Conservation (phyloP, 2,113 vertebrate genomes). For the Solea solea region DNA sequence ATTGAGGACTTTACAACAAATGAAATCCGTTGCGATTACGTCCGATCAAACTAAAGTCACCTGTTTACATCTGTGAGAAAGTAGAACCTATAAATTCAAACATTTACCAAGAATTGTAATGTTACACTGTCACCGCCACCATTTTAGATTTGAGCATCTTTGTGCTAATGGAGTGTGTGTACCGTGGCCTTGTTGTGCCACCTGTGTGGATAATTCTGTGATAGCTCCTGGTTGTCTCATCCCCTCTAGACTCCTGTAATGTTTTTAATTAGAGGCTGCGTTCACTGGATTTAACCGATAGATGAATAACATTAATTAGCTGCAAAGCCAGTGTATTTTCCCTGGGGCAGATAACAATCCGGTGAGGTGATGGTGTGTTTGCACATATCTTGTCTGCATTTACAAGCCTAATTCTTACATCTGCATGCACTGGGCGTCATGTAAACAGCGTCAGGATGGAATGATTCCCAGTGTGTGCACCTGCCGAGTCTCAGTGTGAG, state of each 20-base stretch:
- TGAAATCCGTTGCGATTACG: too few species aligned
- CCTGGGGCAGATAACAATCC: constrained; percentile 54
- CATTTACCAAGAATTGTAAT: too few species aligned
- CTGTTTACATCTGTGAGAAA: too few species aligned
- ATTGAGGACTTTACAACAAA: too few species aligned
- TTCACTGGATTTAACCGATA: constrained; percentile 65
- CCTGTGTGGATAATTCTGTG: too few species aligned
- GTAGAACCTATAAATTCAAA: too few species aligned
- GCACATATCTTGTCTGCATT: constrained; percentile 42
- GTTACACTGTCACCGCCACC: too few species aligned
- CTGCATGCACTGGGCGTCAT: constrained; percentile 36
- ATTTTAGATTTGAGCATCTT: too few species aligned
- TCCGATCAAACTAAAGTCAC: too few species aligned
- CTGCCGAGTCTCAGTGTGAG: constrained; percentile 23
- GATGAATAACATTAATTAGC: constrained; percentile 74
- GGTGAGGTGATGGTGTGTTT: constrained; percentile 70
- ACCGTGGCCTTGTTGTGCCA: too few species aligned
- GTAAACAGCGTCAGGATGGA: constrained; percentile 29
- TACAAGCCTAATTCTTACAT: constrained; percentile 50
- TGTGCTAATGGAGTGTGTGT: too few species aligned
- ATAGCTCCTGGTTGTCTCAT: constrained; percentile 13
- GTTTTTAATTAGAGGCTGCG: constrained; percentile 68
- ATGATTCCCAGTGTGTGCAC: constrained; percentile 16
- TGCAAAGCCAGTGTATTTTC: constrained; percentile 58
- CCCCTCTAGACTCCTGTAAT: constrained; percentile 49